Percentiles rank a stretch among this genome's conserved stretches.
Evolutionary conservation across 2,113 vertebrate genomes (phyloP).

Genomic region (Ceyx cyanopectus): DNA sequence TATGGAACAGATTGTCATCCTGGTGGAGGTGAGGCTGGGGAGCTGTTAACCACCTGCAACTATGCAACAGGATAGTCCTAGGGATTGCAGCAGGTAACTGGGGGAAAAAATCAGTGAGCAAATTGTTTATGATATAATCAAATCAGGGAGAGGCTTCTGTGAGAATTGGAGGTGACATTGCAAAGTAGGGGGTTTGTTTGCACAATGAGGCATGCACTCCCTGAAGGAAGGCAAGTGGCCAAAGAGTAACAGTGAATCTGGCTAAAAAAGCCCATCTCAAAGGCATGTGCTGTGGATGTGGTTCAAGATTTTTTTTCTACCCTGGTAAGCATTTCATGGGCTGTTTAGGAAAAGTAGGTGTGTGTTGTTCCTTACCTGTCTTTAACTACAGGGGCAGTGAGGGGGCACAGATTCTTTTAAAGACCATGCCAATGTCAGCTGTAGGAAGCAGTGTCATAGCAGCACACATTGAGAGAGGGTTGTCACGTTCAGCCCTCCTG

Average conservation of each 20-base stretch:
- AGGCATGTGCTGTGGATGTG: neutral
- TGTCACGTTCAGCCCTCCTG: neutral
- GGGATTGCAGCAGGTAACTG: neutral
- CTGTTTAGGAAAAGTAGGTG: neutral
- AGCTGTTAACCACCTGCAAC: neutral
- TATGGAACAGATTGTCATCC: neutral
- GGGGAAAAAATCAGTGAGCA: neutral
- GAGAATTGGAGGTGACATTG: neutral
- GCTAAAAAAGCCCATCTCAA: neutral
- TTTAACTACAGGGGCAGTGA: neutral
- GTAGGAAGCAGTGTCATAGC: neutral
- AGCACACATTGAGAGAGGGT: neutral
- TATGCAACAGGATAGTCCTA: neutral
- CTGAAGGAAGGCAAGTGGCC: neutral
- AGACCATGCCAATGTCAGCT: fast-evolving
- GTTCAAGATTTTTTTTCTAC: neutral
- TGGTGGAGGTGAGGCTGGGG: neutral
- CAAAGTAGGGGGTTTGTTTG: neutral
- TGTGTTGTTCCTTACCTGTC: neutral
- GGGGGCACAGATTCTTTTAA: neutral
- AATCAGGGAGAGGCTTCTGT: neutral
- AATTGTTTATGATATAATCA: neutral
- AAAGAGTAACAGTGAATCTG: neutral
- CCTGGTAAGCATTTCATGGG: fast-evolving
- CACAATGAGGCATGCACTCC: fast-evolving